phyloP scores from a whole-genome alignment of 35 echinoderm and acorn worm genomes.

The Acanthaster planci region DNA sequence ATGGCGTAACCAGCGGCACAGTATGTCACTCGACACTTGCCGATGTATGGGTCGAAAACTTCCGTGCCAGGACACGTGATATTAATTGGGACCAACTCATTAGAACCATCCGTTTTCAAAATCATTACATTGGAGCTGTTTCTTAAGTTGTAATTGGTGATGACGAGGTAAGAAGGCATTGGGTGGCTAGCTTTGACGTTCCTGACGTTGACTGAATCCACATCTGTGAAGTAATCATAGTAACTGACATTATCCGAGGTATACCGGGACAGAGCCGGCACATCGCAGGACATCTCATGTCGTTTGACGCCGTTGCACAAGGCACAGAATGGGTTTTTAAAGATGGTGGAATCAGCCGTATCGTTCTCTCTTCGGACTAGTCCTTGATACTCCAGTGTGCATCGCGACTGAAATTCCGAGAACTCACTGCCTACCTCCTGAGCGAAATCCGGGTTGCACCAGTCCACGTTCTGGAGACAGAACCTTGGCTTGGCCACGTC shows the following conservation, averaged over 20 bases:
- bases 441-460: slow-evolving; percentile 23
- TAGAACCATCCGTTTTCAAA: slow-evolving; percentile 15
- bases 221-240: slow-evolving; percentile 6
- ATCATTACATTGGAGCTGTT: slow-evolving; percentile 9
- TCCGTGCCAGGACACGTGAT: slow-evolving; percentile 30
- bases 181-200: neutral
- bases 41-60: slow-evolving; percentile 70
- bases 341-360: neutral
- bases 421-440: neutral
- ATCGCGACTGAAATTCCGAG: neutral
- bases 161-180: slow-evolving; percentile 23
- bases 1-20: slow-evolving; percentile 57
- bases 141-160: slow-evolving; percentile 64
- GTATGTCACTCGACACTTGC: slow-evolving; percentile 47
- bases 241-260: neutral
- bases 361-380: neutral
- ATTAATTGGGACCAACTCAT: slow-evolving; percentile 38
- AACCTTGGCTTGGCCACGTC: slow-evolving; percentile 13
- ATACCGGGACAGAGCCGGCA: slow-evolving; percentile 5
- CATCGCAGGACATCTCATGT: slow-evolving; percentile 10
- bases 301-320: slow-evolving; percentile 35
- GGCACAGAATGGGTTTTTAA: slow-evolving; percentile 44
- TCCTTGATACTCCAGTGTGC: slow-evolving; percentile 33
- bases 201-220: neutral
- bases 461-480: slow-evolving; percentile 43